These are phyloP conservation scores for Sinella curviseta DNA, from an alignment of 1,140 invertebrate genomes.

Conservation along the genomic window DNA sequence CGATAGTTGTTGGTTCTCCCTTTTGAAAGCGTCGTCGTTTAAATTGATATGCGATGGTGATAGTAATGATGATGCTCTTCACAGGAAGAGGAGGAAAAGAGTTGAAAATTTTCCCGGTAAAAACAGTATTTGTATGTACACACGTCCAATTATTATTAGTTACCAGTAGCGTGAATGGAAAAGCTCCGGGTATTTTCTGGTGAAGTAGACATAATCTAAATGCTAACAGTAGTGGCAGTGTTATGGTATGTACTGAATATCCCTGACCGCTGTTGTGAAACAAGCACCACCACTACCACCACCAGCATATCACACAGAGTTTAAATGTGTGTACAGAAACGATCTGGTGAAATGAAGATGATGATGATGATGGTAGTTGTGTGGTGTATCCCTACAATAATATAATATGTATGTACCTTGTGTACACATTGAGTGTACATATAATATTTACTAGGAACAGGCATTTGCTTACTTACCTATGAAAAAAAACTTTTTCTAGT, in stretches of 20 bases:
- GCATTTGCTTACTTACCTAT: background rate
- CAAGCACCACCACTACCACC: background rate
- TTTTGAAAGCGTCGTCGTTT: background rate
- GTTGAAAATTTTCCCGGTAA: background rate
- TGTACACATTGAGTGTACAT: background rate
- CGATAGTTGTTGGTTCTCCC: background rate
- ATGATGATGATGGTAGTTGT: background rate
- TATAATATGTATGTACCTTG: background rate
- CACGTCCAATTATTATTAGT: background rate
- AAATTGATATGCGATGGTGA: background rate
- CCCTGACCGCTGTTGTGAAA: background rate
- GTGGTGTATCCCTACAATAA: background rate
- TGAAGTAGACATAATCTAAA: background rate
- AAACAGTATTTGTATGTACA: background rate
- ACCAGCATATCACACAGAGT: background rate
- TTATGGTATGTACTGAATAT: background rate
- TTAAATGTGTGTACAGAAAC: background rate
- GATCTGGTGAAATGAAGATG: background rate
- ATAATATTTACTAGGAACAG: slow-evolving; percentile 17
- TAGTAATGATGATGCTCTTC: background rate
- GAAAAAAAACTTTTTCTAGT: background rate
- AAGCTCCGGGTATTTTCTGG: background rate
- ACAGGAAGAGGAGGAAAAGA: background rate
- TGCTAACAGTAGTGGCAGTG: background rate
- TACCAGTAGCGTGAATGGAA: too few relatives aligned